phyloP scores from a whole-genome alignment of 1,140 invertebrate species.

The Drosophila tristis region DNA sequence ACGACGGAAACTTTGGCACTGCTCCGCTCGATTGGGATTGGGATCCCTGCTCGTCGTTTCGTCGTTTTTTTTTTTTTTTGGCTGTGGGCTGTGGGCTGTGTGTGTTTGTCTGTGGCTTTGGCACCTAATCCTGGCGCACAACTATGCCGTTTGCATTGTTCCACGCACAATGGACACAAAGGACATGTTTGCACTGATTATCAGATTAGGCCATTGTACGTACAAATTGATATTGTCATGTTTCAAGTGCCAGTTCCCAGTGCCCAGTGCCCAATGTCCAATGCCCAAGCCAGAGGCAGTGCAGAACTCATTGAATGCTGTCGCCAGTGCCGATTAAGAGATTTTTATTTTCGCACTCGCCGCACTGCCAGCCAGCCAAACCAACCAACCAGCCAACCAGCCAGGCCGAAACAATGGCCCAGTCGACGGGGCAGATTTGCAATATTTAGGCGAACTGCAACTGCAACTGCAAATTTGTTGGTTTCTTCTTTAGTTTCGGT shows the following conservation, averaged over 20 bases:
- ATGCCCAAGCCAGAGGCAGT: constrained; percentile 32
- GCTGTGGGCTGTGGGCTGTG: constrained; percentile 9
- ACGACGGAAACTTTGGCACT: constrained; percentile 41
- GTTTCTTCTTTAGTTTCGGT: constrained; percentile 46
- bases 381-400: background rate
- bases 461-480: constrained; percentile 2
- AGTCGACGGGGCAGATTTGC: constrained; percentile 68
- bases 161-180: constrained; percentile 83
- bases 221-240: constrained; percentile 84
- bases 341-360: constrained; percentile 79
- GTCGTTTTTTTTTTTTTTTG: constrained; percentile 18
- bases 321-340: constrained; percentile 83
- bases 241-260: constrained; percentile 75
- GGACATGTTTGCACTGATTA: constrained; percentile 84
- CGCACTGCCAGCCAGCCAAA: constrained; percentile 39
- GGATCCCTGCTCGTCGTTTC: background rate
- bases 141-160: constrained; percentile 84
- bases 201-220: constrained; percentile 83
- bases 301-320: constrained; percentile 80
- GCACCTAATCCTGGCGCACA: constrained; percentile 84
- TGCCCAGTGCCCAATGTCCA: constrained; percentile 16
- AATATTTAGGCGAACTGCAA: constrained; percentile 66
- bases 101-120: constrained; percentile 39
- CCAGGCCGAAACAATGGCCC: constrained; percentile 61
- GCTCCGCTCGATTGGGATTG: background rate